phyloP scores from a whole-genome alignment of 2,888 invertebrate species.

The Drosophila koepferae region DNA sequence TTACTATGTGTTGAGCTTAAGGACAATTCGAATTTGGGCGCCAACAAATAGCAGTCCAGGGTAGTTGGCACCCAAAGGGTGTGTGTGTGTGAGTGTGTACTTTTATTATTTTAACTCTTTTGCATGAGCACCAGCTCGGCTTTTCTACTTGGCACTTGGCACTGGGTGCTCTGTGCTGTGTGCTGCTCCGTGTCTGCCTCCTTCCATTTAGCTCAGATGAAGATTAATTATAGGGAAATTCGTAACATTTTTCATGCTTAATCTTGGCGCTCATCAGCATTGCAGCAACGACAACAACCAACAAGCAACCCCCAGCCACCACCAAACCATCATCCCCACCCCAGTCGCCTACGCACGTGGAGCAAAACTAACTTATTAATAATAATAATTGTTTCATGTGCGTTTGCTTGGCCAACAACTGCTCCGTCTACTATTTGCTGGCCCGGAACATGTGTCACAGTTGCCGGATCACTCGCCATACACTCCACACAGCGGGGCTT shows the following conservation, averaged over 20 bases:
- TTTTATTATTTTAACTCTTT: slow-evolving; percentile 80
- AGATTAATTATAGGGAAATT: slow-evolving; percentile 77
- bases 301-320: too few relatives aligned
- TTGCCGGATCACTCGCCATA: slow-evolving; percentile 45
- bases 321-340: not conserved
- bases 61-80: slow-evolving; percentile 8
- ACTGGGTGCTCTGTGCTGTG: too few relatives aligned
- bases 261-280: slow-evolving; percentile 68
- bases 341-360: slow-evolving; percentile 50
- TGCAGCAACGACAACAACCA: slow-evolving; percentile 2
- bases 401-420: slow-evolving; percentile 19
- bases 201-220: slow-evolving; percentile 62
- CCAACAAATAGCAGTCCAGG: slow-evolving; percentile 19
- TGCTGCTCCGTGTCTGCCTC: slow-evolving; percentile 34
- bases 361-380: slow-evolving; percentile 76
- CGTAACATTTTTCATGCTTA: slow-evolving; percentile 79
- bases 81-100: slow-evolving; percentile 49
- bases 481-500: slow-evolving; percentile 50
- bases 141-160: too few relatives aligned
- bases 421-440: slow-evolving; percentile 47
- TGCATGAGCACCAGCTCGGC: slow-evolving; percentile 52
- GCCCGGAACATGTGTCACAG: slow-evolving; percentile 69
- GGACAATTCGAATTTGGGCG: slow-evolving; percentile 56
- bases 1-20: slow-evolving; percentile 74
- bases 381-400: slow-evolving; percentile 78